Evolutionary conservation across 2,888 invertebrate species (phyloP).

Genomic region (Alloscopus bannaensis): DNA sequence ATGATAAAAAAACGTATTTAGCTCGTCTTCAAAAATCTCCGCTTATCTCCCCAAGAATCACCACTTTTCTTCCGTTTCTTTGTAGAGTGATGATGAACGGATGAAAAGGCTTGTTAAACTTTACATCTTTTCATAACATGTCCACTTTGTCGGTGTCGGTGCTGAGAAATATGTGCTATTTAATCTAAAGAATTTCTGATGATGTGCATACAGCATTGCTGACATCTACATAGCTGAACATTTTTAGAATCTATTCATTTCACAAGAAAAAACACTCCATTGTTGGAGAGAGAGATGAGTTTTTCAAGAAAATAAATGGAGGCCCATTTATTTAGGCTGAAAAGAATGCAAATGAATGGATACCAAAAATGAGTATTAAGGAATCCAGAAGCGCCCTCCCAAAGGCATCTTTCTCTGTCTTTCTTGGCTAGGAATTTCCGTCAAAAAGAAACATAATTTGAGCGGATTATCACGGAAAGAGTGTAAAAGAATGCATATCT

Average conservation of each 20-base stretch:
- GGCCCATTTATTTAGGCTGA: too few species aligned
- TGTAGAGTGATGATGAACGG: conserved; percentile 33
- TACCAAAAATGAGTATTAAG: too few species aligned
- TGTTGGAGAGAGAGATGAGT: background rate
- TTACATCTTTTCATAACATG: background rate
- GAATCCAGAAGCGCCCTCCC: too few species aligned
- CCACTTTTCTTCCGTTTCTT: background rate
- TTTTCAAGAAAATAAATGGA: too few species aligned
- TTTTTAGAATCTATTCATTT: conserved; percentile 5
- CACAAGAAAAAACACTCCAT: background rate
- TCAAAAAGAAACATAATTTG: too few species aligned
- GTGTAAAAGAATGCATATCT: conserved; percentile 51
- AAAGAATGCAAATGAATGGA: too few species aligned
- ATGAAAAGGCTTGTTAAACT: conserved; percentile 45
- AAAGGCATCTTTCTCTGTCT: too few species aligned
- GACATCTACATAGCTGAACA: too few species aligned
- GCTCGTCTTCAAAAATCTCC: conserved; percentile 8
- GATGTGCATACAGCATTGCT: too few species aligned
- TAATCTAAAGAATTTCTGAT: conserved; percentile 26
- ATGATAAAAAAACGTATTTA: conserved; percentile 20
- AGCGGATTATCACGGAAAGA: too few species aligned
- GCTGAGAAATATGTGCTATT: conserved; percentile 32
- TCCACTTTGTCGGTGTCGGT: conserved; percentile 47
- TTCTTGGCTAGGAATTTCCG: too few species aligned
- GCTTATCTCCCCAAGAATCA: background rate